Evolutionary conservation across 2,888 invertebrate genomes (phyloP).

Genomic region (Volucella inflata): DNA sequence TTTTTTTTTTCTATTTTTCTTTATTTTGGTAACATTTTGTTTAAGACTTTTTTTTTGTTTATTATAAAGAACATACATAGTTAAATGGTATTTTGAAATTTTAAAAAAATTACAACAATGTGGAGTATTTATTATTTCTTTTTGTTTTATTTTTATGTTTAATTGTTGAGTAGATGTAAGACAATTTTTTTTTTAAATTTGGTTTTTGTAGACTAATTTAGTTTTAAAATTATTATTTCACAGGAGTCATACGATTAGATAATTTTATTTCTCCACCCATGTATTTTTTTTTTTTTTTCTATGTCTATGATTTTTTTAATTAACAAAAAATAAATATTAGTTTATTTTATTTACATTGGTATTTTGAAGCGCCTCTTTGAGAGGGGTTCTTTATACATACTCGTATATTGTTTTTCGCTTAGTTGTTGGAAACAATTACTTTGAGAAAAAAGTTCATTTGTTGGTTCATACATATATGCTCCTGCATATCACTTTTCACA

Average conservation of each 20-base stretch:
- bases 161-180: slow-evolving; percentile 50
- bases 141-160: slow-evolving; percentile 60
- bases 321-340: slow-evolving; percentile 37
- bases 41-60: slow-evolving; percentile 11
- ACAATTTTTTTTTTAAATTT: slow-evolving; percentile 26
- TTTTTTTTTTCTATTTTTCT: slow-evolving; percentile 58
- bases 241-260: slow-evolving; percentile 69
- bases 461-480: slow-evolving; percentile 58
- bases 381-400: neutral
- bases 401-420: slow-evolving; percentile 34
- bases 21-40: neutral
- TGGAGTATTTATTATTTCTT: slow-evolving; percentile 49
- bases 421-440: neutral
- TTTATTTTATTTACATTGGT: slow-evolving; percentile 75
- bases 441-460: slow-evolving; percentile 40
- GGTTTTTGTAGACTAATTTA: slow-evolving; percentile 67
- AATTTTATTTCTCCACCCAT: slow-evolving; percentile 78
- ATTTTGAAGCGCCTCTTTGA: slow-evolving; percentile 7
- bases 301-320: slow-evolving; percentile 59
- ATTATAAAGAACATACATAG: slow-evolving; percentile 85
- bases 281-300: slow-evolving; percentile 72
- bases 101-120: slow-evolving; percentile 64
- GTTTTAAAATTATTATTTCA: slow-evolving; percentile 53
- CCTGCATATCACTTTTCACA: slow-evolving; percentile 50
- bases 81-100: slow-evolving; percentile 81